Percentiles rank a stretch among this genome's conserved stretches.
phyloP scores from a whole-genome alignment of 2,113 vertebrate genomes.

The Buteo buteo region DNA sequence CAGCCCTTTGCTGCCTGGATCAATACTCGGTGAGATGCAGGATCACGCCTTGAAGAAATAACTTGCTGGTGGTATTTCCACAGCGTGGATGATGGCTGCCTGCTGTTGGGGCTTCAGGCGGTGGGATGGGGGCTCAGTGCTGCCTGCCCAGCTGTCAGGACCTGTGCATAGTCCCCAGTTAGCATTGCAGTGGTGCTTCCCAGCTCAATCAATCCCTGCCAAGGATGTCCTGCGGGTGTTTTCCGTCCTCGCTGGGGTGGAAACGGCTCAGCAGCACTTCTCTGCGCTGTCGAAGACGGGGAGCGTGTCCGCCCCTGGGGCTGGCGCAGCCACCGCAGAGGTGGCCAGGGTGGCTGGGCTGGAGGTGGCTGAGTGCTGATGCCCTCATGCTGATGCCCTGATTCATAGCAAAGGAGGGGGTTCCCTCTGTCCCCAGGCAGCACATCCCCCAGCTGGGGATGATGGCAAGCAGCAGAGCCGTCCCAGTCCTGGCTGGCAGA shows the following conservation, averaged over 20 bases:
- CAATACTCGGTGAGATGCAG: fast-evolving
- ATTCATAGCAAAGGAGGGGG: neutral
- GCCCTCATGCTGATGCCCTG: neutral
- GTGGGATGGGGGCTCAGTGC: fast-evolving
- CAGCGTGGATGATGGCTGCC: fast-evolving
- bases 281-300: fast-evolving
- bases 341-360: neutral
- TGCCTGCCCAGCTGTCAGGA: neutral
- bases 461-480: fast-evolving
- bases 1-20: neutral
- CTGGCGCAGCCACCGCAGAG: neutral
- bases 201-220: fast-evolving
- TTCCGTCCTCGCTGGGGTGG: neutral
- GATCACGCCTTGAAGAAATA: neutral
- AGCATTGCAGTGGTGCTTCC: neutral
- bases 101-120: neutral
- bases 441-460: fast-evolving
- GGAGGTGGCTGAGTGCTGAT: neutral
- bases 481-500: neutral
- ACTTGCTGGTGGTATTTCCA: neutral
- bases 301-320: fast-evolving
- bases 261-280: fast-evolving
- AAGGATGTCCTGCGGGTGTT: fast-evolving
- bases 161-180: fast-evolving
- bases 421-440: neutral